These are phyloP conservation scores for Clarias magur DNA, from an alignment of 2,113 vertebrate genomes.

Conservation along the genomic window DNA sequence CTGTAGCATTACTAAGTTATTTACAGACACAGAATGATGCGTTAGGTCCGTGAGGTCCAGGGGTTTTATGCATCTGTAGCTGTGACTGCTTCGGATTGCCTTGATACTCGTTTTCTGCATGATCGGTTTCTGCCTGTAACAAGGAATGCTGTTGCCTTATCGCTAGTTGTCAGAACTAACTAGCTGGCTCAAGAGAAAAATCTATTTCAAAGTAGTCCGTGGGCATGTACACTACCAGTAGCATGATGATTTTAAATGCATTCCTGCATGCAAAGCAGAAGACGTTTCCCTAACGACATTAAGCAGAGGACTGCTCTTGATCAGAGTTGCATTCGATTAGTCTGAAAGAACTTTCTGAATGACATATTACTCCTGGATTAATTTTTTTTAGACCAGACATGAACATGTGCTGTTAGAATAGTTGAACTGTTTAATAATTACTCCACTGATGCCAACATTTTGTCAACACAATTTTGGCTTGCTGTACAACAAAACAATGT, in stretches of 20 bases:
- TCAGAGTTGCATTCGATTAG: slow-evolving; percentile 7
- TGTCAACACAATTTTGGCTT: not conserved
- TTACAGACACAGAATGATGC: slow-evolving; percentile 23
- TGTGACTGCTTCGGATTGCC: slow-evolving; percentile 36
- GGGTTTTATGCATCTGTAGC: slow-evolving; percentile 31
- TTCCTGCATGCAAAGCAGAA: slow-evolving; percentile 48
- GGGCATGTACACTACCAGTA: slow-evolving; percentile 47
- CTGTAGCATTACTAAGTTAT: slow-evolving; percentile 37
- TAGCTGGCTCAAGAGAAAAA: slow-evolving; percentile 42
- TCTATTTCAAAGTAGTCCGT: slow-evolving; percentile 28
- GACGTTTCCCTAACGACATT: slow-evolving; percentile 21
- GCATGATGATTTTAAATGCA: slow-evolving; percentile 47
- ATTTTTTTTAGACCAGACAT: slow-evolving; percentile 25
- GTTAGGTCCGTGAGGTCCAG: slow-evolving; percentile 20
- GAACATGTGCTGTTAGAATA: slow-evolving; percentile 8
- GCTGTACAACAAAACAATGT: not conserved
- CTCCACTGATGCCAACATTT: slow-evolving; percentile 20
- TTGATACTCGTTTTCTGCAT: slow-evolving; percentile 52
- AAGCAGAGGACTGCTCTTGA: slow-evolving; percentile 16
- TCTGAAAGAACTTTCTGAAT: slow-evolving; percentile 15
- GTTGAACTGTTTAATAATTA: not conserved
- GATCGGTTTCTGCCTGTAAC: slow-evolving; percentile 46
- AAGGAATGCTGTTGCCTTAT: slow-evolving; percentile 50
- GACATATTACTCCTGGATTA: slow-evolving; percentile 20
- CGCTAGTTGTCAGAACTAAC: slow-evolving; percentile 33